Base-by-base conservation (phyloP, 2,888 invertebrate genomes). In the Cantharis lateralis region DNA sequence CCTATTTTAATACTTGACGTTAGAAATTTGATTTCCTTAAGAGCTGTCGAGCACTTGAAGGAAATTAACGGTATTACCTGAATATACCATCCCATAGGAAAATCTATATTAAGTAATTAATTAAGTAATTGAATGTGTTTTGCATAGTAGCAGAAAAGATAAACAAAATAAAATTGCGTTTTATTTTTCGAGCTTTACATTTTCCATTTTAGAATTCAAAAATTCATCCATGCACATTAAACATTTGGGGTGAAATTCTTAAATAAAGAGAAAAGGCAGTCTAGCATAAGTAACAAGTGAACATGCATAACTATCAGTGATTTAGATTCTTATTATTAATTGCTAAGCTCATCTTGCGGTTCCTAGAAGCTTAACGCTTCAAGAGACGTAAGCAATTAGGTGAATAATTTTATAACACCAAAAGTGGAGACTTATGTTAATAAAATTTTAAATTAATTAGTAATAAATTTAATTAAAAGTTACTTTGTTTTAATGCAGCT, bases 331-430 rank as follows among this genome's bases (percentile, higher is more conserved):
- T 82, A 82, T 78, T 82, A 84, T 84, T 85, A 84, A 86, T 86
- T 85, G 85, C 82, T 79, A 82, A 84, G 84, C 83, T 85, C 85
- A 85, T 85, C 84, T 84, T 84, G 84, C 80, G 83, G 84, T 83
- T 86, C 83, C 84, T 82, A 83, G 82, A 82, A 85, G 85, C 84
- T 87, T 87, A 87, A 87, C 87, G 86, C 86, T 86, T 84, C 85
- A 84, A 84, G 84, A 86, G 87, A 86, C 87, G 85, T 84, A 86
- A 85, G 87, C 87, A 88, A 88, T 88, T 88, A 87, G 85, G 84
- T 87, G 87, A 86, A 88, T 88, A 87, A 88, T 88, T 88, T 88
- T 87, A 88, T 87, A 84, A 86, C 85, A 81, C 81, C 80, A 82
- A 84, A 85, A 85, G 84, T 84, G 83, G 85, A 83, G 83, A 86